Conservation (phyloP, 2,797 vertebrate species). For the Cossypha niveicapilla region DNA sequence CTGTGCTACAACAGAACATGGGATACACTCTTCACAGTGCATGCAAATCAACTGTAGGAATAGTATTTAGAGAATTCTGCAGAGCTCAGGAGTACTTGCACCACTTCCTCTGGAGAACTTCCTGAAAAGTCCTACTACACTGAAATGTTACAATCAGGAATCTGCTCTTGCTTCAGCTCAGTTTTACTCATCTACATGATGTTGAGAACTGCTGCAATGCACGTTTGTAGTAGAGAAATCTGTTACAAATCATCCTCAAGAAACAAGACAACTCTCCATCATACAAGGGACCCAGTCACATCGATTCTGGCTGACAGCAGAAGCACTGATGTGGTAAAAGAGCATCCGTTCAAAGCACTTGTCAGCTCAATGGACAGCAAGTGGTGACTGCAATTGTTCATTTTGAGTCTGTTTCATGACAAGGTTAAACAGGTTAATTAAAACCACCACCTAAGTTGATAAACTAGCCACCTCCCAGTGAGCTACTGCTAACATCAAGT, state of each 20-base stretch:
- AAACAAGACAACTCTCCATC: background rate
- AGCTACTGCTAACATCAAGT: background rate
- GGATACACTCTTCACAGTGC: background rate
- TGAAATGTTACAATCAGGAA: background rate
- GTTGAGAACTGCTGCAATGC: background rate
- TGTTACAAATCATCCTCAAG: background rate
- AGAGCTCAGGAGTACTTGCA: background rate
- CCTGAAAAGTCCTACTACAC: background rate
- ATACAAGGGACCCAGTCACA: background rate
- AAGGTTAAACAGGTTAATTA: background rate
- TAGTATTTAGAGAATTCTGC: background rate
- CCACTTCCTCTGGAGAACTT: background rate
- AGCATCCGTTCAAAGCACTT: background rate
- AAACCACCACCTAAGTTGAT: background rate
- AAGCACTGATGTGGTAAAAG: background rate
- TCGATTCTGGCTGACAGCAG: background rate
- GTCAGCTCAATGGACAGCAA: background rate
- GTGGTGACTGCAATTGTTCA: background rate
- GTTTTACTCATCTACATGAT: background rate
- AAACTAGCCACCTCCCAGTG: background rate
- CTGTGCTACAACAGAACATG: background rate
- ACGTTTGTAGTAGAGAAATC: background rate
- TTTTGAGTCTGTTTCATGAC: background rate
- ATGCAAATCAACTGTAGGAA: background rate
- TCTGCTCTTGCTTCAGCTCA: background rate